Evolutionary conservation across 2,888 invertebrate genomes (phyloP).

Genomic region (Plemyria rubiginata): DNA sequence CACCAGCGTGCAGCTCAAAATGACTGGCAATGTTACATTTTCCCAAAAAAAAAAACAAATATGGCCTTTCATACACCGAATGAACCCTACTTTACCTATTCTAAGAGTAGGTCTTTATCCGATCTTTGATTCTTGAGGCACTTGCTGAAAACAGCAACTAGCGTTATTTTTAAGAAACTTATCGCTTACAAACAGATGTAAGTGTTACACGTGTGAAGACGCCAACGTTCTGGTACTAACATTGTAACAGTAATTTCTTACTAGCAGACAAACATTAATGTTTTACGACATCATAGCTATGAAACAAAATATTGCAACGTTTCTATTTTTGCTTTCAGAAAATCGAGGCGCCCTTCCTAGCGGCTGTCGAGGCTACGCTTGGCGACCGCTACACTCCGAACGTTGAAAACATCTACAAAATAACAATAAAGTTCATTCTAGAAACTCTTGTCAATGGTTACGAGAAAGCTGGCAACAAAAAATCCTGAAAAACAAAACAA

Average conservation of each 20-base stretch:
- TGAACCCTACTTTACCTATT: too few relatives aligned
- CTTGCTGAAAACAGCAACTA: too few relatives aligned
- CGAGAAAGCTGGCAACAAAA: conserved; percentile 78
- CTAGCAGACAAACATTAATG: conserved; percentile 33
- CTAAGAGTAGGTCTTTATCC: too few relatives aligned
- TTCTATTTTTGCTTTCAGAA: conserved; percentile 85
- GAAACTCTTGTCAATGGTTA: conserved; percentile 93
- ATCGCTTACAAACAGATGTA: background rate
- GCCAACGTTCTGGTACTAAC: conserved; percentile 3
- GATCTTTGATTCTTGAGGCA: too few relatives aligned
- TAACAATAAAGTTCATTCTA: conserved; percentile 95
- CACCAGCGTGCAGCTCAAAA: too few relatives aligned
- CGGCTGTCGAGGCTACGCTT: conserved; percentile 93
- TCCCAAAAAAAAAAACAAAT: too few relatives aligned
- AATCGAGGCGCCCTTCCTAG: conserved; percentile 95
- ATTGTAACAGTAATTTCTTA: conserved; percentile 21
- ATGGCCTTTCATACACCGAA: too few relatives aligned
- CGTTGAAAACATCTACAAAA: conserved; percentile 95
- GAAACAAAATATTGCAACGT: conserved; percentile 38
- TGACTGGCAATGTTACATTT: too few relatives aligned
- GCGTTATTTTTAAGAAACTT: background rate
- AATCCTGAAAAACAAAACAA: conserved; percentile 34
- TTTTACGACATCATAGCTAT: conserved; percentile 39
- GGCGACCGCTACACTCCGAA: conserved; percentile 96
- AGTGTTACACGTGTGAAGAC: background rate